A percentile compares a stretch with the other conserved stretches of the same genome.
Evolutionary conservation across 2,888 invertebrate species (phyloP).

Genomic region (Microctonus aethiopoides): DNA sequence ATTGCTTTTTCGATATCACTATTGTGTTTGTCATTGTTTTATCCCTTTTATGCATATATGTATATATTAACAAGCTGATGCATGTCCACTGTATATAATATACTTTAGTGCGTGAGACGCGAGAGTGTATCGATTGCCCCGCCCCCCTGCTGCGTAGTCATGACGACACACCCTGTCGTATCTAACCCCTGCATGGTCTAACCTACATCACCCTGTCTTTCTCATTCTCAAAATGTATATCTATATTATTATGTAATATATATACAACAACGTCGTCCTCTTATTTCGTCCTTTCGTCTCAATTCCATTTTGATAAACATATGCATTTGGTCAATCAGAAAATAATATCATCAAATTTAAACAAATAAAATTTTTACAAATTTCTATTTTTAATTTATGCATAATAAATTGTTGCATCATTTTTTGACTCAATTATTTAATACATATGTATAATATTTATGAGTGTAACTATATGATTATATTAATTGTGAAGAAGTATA

Average conservation of each 20-base stretch:
- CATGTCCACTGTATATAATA: slow-evolving; percentile 21
- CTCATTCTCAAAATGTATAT: slow-evolving; percentile 34
- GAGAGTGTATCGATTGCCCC: slow-evolving; percentile 81
- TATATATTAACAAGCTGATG: slow-evolving; percentile 3
- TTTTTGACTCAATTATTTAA: not conserved
- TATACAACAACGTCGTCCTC: not conserved
- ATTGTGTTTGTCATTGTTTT: slow-evolving; percentile 9
- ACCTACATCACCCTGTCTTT: slow-evolving; percentile 53
- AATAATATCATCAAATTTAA: too few species aligned
- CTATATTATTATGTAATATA: slow-evolving; percentile 17
- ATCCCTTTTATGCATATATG: slow-evolving; percentile 2
- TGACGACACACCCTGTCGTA: slow-evolving; percentile 69
- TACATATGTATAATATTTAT: not conserved
- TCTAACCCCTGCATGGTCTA: slow-evolving; percentile 59
- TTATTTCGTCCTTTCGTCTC: slow-evolving; percentile 32
- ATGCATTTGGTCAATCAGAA: too few species aligned
- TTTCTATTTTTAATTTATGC: too few species aligned
- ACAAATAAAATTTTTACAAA: too few species aligned
- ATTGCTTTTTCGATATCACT: not conserved
- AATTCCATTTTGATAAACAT: slow-evolving; percentile 41
- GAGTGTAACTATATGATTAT: not conserved
- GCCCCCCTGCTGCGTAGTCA: slow-evolving; percentile 72
- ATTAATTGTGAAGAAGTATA: too few species aligned
- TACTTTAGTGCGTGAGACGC: slow-evolving; percentile 70
- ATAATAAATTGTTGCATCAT: slow-evolving; percentile 8